Evolutionary conservation across 2,797 vertebrate species (phyloP).

Genomic region (Artibeus jamaicensis): DNA sequence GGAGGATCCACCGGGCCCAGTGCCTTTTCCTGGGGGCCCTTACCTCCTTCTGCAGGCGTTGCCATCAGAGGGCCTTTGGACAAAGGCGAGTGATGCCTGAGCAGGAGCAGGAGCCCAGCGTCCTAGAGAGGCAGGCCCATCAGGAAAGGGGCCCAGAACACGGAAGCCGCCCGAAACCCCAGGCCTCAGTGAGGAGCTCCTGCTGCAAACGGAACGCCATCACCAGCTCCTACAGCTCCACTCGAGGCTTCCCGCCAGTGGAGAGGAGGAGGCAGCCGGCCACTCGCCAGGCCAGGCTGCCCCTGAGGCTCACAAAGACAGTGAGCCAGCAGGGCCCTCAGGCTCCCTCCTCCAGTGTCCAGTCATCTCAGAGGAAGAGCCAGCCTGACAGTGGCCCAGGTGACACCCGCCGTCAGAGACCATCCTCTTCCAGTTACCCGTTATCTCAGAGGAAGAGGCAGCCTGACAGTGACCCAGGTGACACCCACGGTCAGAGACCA

Average conservation of each 20-base stretch:
- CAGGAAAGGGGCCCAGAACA: too few relatives aligned
- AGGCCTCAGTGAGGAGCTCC: too few relatives aligned
- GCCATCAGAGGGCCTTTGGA: fast-evolving
- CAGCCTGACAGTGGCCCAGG: too few relatives aligned
- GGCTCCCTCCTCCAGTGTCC: too few relatives aligned
- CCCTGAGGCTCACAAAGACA: background rate
- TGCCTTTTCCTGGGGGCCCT: background rate
- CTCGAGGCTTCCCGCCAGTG: fast-evolving
- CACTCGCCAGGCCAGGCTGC: fast-evolving
- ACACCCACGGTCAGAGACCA: fast-evolving
- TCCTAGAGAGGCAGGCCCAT: fast-evolving
- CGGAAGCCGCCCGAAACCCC: too few relatives aligned
- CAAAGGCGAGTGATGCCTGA: background rate
- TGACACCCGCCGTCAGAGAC: too few relatives aligned
- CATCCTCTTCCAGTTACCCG: too few relatives aligned
- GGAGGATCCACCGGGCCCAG: fast-evolving
- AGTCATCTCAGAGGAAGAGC: too few relatives aligned
- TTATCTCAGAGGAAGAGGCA: too few relatives aligned
- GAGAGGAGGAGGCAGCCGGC: fast-evolving
- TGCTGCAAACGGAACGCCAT: too few relatives aligned
- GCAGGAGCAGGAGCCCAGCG: background rate
- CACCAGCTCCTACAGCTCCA: too few relatives aligned
- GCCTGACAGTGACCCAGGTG: too few relatives aligned
- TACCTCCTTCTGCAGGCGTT: fast-evolving
- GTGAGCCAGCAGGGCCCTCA: fast-evolving